Conservation (phyloP, 53 echinoderm and acorn worm genomes). For the Mesocentrotus franciscanus region DNA sequence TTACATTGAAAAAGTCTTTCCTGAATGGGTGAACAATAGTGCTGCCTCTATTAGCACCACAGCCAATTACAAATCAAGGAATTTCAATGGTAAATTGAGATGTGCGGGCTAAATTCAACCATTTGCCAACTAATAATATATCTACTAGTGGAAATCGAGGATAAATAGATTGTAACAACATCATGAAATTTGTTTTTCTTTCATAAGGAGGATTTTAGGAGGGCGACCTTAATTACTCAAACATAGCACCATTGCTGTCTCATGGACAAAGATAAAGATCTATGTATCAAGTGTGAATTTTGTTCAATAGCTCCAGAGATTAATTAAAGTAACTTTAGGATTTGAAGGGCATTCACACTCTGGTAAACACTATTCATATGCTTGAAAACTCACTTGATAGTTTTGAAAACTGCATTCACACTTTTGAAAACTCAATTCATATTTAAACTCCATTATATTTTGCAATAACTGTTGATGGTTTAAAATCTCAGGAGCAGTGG, state of each 20-base stretch:
- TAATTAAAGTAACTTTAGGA: neutral
- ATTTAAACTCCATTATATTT: neutral
- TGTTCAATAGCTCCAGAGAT: neutral
- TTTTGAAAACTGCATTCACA: neutral
- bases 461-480: neutral
- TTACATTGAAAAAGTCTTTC: too few species aligned
- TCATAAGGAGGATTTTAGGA: neutral
- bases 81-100: too few species aligned
- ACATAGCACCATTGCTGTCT: neutral
- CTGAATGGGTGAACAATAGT: too few species aligned
- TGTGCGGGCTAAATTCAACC: too few species aligned
- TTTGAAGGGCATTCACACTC: too few species aligned
- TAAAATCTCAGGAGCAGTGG: neutral
- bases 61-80: too few species aligned
- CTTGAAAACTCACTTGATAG: neutral
- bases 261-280: neutral
- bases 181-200: neutral
- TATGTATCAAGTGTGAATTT: neutral
- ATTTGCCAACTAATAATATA: too few species aligned
- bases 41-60: too few species aligned
- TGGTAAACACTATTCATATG: too few species aligned
- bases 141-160: too few species aligned
- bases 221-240: neutral
- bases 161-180: neutral
- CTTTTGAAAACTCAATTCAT: neutral